Evolutionary conservation across 1,140 invertebrate genomes (phyloP), one percentile per base, ranked within the genome.

Genomic region (Penaeus japonicus): DNA sequence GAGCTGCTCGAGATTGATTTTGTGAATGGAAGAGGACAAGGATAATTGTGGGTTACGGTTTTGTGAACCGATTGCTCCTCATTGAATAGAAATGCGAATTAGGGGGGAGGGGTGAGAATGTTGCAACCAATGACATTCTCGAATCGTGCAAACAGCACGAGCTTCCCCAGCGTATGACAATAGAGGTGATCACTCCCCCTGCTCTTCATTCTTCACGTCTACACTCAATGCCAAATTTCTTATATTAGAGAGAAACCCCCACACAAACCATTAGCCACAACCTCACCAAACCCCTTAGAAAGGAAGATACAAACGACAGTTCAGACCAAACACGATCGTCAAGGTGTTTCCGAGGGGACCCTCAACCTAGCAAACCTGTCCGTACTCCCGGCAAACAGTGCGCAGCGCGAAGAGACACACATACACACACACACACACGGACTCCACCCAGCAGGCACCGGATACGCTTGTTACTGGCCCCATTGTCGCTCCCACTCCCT

Each of bases 381-480:
- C 47, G 7, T 12, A 47, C 10, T 47, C 47, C 47, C 47, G 4
- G 47, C 47, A 47, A 10, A 47, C 47, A 47, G 39, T 5, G 20
- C n/a, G 15, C 10, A 22, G n/a, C 15, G 24, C 55, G 55, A 32
- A 10, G n/a, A 47, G 75, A 22, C 32, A 47, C 20, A 39, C 32
- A 39, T 4, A 18, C 10, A 24, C 5, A 53, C 17, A n/a, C n/a
- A 47, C 39, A 27, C 24, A 22, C 30, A 24, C 4, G 35, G 57
- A 24, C 57, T 62, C 80, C 80, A 57, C 53, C 80, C 80, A 59
- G 18, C 57, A 22, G 54, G 35, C 80, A 82, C 80, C 80, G 80
- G 80, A 82, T 82, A 82, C 57, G 55, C 80, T 82, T 35, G 80
- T 82, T 82, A 82, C 80, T 82, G 80, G 32, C 17, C 53, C 55